These are phyloP conservation scores for Heliopora coerulea DNA, from an alignment of 92 coral and sea anemone species.

Conservation along the genomic window DNA sequence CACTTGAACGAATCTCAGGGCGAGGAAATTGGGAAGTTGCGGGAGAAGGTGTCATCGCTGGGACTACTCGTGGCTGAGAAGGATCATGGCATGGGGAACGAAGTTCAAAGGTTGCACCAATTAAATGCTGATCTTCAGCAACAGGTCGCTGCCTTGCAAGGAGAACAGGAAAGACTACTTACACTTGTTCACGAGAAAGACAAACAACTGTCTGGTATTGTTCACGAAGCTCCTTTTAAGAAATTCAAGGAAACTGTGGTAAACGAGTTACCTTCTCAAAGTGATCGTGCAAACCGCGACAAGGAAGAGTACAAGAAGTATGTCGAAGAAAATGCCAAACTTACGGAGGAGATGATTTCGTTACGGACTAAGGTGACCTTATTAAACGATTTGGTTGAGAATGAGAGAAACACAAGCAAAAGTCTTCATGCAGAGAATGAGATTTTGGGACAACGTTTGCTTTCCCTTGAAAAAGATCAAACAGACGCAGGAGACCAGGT, in stretches of 20 bases:
- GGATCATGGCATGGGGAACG: slow-evolving; percentile 51
- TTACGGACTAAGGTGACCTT: slow-evolving; percentile 36
- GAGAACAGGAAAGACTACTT: slow-evolving; percentile 83
- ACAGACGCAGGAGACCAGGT: slow-evolving; percentile 5
- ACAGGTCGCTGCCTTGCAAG: slow-evolving; percentile 60
- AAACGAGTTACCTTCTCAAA: slow-evolving; percentile 12
- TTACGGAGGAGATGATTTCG: slow-evolving; percentile 17
- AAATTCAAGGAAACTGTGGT: slow-evolving; percentile 10
- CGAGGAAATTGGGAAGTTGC: slow-evolving; percentile 82
- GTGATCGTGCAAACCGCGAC: background rate
- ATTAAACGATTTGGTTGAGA: slow-evolving; percentile 37
- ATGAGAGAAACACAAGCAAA: slow-evolving; percentile 25
- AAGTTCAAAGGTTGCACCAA: slow-evolving; percentile 54
- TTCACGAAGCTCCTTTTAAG: slow-evolving; percentile 44
- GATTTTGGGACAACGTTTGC: slow-evolving; percentile 21
- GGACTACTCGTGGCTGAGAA: slow-evolving; percentile 74
- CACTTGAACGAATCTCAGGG: slow-evolving; percentile 93
- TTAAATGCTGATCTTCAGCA: slow-evolving; percentile 54
- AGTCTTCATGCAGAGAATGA: slow-evolving; percentile 32
- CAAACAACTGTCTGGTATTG: slow-evolving; percentile 65
- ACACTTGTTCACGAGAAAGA: slow-evolving; percentile 83
- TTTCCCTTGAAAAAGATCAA: slow-evolving; percentile 15
- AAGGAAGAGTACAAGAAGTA: background rate
- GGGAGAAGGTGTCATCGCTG: slow-evolving; percentile 66
- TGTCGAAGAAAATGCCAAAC: slow-evolving; percentile 3